These are phyloP conservation scores for Stenotaenia linearis DNA, from an alignment of 2,888 invertebrate genomes.

Conservation along the genomic window DNA sequence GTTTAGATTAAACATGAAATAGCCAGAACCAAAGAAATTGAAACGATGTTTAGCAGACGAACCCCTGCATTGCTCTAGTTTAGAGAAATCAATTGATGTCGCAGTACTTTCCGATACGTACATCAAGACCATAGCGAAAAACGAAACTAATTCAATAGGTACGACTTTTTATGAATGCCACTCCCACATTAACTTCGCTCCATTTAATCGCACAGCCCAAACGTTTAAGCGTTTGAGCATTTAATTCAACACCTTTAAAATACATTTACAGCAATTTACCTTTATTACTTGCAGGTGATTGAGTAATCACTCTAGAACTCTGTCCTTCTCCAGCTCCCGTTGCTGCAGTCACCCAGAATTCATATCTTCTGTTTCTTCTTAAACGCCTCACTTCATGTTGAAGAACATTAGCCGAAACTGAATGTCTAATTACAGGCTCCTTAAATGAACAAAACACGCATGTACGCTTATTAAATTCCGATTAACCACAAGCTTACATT, in stretches of 20 bases:
- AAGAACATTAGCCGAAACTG: conserved; percentile 23
- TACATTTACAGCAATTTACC: conserved; percentile 39
- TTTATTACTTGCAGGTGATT: conserved; percentile 41
- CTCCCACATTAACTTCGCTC: too few species aligned
- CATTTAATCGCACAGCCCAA: too few species aligned
- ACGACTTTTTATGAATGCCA: too few species aligned
- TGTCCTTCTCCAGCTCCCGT: conserved; percentile 40
- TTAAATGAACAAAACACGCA: neutral
- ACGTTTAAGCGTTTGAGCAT: too few species aligned
- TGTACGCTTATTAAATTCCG: neutral
- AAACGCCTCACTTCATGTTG: conserved; percentile 40
- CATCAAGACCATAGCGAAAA: too few species aligned
- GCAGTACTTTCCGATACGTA: too few species aligned
- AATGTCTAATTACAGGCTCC: conserved; percentile 24
- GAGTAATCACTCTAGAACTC: conserved; percentile 41
- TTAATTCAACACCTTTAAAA: neutral
- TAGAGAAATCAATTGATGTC: too few species aligned
- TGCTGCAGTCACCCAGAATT: conserved; percentile 37
- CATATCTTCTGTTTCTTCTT: conserved; percentile 39
- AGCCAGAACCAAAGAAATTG: too few species aligned
- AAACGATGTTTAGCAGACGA: too few species aligned
- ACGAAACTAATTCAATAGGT: neutral
- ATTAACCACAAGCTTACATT: neutral
- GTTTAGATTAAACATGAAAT: too few species aligned
- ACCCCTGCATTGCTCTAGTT: too few species aligned